A percentile compares a stretch with the other conserved stretches of the same genome.
Evolutionary conservation across 1,140 invertebrate genomes (phyloP).

Genomic region (Drosophila pectinifera): DNA sequence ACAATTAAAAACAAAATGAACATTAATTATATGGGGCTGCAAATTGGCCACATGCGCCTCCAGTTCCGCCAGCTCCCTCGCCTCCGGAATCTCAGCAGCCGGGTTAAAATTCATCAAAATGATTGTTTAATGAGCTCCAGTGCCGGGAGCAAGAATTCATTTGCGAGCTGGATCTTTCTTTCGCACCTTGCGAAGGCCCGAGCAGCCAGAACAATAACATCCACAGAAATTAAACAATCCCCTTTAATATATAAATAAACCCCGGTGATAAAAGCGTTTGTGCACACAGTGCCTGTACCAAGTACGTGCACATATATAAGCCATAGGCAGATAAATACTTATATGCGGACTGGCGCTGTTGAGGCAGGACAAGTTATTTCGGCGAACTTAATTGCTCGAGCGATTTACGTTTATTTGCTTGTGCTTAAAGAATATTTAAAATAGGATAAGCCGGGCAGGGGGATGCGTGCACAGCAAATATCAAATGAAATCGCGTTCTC

Average conservation of each 20-base stretch:
- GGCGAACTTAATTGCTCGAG: constrained; percentile 61
- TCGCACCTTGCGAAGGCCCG: constrained; percentile 66
- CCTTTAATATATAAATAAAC: constrained; percentile 66
- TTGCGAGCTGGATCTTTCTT: constrained; percentile 59
- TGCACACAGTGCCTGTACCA: constrained; percentile 8
- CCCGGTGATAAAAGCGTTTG: constrained; percentile 37
- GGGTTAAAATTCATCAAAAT: constrained; percentile 72
- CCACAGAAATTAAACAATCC: constrained; percentile 60
- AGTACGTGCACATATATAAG: constrained; percentile 2
- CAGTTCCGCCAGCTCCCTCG: constrained; percentile 5
- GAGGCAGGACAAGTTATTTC: constrained; percentile 49
- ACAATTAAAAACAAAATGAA: constrained; percentile 62
- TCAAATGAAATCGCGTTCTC: not conserved
- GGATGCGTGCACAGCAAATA: too few species aligned
- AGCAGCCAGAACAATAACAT: constrained; percentile 41
- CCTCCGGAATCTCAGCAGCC: constrained; percentile 6
- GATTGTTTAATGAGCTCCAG: constrained; percentile 77
- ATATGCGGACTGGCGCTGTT: constrained; percentile 6
- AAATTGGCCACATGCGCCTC: constrained; percentile 63
- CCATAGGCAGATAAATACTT: constrained; percentile 13
- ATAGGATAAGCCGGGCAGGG: constrained; percentile 11
- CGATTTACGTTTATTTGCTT: constrained; percentile 61
- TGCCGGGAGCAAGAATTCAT: constrained; percentile 43
- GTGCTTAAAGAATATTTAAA: constrained; percentile 68
- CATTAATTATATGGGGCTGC: constrained; percentile 65